Base-by-base conservation (phyloP, 2,113 vertebrate genomes). In the Himantopus leucocephalus region DNA sequence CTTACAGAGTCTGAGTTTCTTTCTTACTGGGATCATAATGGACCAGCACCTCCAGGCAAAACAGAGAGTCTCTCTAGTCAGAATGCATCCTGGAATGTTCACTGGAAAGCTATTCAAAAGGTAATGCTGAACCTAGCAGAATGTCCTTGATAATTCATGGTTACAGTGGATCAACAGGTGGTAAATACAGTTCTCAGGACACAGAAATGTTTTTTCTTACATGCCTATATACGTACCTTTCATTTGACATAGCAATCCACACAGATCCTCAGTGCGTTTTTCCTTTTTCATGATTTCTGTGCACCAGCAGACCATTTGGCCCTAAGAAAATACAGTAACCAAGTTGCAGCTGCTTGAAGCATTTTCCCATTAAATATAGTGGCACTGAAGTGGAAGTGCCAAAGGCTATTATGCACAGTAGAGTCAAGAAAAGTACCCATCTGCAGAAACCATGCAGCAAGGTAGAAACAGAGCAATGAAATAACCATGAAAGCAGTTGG, bases 381-480 rank as follows among this genome's bases (percentile, higher is more conserved):
- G 63, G 34, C 68, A 70, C 66, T 96, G 75, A 79, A 92, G 78
- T 76, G 70, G 55, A 85, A 90, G 22, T 75, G 67, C 91, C 84
- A 76, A 78, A 29, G 86, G 84, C 88, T 88, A 47, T 92, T 92
- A 78, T 41, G 59, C 64, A 74, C 77, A 71, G 27, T 27, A 55
- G 6, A 93, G 88, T 82, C 67, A 90, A 93, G 83, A 68, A 94
- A 91, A 92, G 62, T 78, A 93, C n/a, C 23, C 83, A 95, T 95
- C 75, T 96, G 91, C 75, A 88, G 83, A 91, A 90, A 92, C n/a
- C 34, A 53, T 72, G 92, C 68, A 90, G 39, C 92, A 97, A 96
- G 92, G 95, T 95, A 90, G 80, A 95, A 95, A 92, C 34, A 90
- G 82, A 92, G 75, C 75, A 85, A 82, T 92, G 88, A 95, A 96